Conservation (phyloP, 2,113 vertebrate genomes). For the Muntiacus reevesi region DNA sequence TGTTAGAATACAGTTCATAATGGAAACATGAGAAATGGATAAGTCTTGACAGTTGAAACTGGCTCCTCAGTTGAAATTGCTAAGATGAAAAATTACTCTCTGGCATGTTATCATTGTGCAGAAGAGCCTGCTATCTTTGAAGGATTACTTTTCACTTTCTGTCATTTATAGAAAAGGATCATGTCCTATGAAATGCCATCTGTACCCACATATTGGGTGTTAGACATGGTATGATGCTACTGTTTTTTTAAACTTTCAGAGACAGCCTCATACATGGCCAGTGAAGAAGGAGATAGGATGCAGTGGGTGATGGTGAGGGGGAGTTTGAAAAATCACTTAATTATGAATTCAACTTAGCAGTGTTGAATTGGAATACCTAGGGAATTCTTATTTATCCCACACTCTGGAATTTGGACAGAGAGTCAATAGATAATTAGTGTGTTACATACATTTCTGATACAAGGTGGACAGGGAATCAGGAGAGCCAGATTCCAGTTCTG, state of each 20-base stretch:
- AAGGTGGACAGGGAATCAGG: not conserved
- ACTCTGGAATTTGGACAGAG: not conserved
- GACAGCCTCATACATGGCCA: not conserved
- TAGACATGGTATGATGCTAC: slow-evolving; percentile 2
- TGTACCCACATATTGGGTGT: slow-evolving; percentile 8
- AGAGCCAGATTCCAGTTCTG: not conserved
- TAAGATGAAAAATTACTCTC: slow-evolving; percentile 59
- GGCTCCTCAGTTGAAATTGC: slow-evolving; percentile 35
- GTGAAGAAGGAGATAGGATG: not conserved
- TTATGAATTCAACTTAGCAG: not conserved
- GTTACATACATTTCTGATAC: not conserved
- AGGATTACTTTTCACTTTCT: slow-evolving; percentile 31
- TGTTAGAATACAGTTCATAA: slow-evolving; percentile 46
- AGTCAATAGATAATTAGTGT: not conserved
- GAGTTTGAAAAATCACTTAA: not conserved
- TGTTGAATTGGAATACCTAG: not conserved
- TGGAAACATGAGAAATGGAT: slow-evolving; percentile 51
- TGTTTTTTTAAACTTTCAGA: not conserved
- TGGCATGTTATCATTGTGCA: slow-evolving; percentile 41
- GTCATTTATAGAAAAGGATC: slow-evolving; percentile 39
- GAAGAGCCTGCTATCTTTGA: slow-evolving; percentile 42
- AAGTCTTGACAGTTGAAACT: slow-evolving; percentile 53
- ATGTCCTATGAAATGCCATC: slow-evolving; percentile 38
- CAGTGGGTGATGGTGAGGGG: not conserved
- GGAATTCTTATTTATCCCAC: not conserved